Evolutionary conservation across 1,140 invertebrate genomes (phyloP).

Genomic region (Drosophila suzukii): DNA sequence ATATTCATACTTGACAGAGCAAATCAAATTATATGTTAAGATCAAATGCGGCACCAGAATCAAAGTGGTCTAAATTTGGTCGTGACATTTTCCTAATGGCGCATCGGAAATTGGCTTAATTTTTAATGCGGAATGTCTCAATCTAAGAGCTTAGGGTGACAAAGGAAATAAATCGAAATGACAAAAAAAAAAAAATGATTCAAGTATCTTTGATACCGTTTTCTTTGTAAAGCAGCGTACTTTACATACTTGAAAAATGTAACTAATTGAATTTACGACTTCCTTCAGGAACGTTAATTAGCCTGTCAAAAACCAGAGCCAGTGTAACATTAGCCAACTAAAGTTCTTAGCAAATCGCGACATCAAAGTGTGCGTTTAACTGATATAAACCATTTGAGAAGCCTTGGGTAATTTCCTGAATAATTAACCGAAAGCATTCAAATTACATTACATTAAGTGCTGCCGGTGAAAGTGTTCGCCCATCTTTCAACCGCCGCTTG

Average conservation of each 20-base stretch:
- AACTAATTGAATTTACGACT: slow-evolving; percentile 28
- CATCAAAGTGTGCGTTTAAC: slow-evolving; percentile 56
- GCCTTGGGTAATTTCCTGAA: slow-evolving; percentile 55
- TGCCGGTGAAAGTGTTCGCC: slow-evolving; percentile 58
- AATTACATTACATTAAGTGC: slow-evolving; percentile 77
- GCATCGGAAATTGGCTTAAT: slow-evolving; percentile 42
- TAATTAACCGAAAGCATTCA: slow-evolving; percentile 74
- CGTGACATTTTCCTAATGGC: slow-evolving; percentile 48
- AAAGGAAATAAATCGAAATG: slow-evolving; percentile 3
- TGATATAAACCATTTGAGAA: slow-evolving; percentile 29
- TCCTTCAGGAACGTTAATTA: slow-evolving; percentile 16
- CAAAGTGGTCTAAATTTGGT: slow-evolving; percentile 50
- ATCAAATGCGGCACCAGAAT: slow-evolving; percentile 43
- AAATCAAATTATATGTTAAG: slow-evolving; percentile 43
- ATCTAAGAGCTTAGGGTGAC: slow-evolving; percentile 9
- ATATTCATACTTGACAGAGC: slow-evolving; percentile 16
- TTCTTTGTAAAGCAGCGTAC: background rate
- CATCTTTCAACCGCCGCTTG: slow-evolving; percentile 64
- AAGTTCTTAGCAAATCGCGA: slow-evolving; percentile 44
- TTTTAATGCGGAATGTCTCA: slow-evolving; percentile 49
- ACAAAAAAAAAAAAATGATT: background rate
- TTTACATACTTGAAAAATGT: slow-evolving; percentile 23
- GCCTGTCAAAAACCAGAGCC: slow-evolving; percentile 9
- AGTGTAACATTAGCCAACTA: slow-evolving; percentile 21
- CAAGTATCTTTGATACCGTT: slow-evolving; percentile 5